A percentile compares a stretch with the other conserved stretches of the same genome.
Evolutionary conservation across 2,113 vertebrate genomes (phyloP).

Genomic region (Phainopepla nitens): DNA sequence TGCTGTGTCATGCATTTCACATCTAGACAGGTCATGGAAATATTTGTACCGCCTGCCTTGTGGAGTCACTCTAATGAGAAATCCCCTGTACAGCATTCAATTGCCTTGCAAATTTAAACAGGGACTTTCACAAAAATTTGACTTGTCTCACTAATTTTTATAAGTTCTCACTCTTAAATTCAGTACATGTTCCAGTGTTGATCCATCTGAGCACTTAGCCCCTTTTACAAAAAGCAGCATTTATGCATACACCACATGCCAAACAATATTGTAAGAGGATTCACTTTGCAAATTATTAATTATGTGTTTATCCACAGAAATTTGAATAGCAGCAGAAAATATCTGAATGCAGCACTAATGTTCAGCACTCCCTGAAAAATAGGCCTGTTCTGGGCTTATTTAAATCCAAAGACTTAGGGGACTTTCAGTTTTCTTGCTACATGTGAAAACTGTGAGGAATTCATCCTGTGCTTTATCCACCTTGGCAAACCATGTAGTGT

Average conservation of each 20-base stretch:
- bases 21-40: background rate
- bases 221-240: background rate
- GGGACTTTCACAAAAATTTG: background rate
- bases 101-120: background rate
- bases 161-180: background rate
- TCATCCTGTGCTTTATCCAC: background rate
- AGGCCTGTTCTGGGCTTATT: background rate
- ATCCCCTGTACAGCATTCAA: background rate
- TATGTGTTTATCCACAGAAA: background rate
- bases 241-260: background rate
- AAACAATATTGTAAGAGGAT: background rate
- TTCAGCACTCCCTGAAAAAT: background rate
- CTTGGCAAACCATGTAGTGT: background rate
- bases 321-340: background rate
- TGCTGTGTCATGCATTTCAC: background rate
- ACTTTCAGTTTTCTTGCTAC: background rate
- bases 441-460: background rate
- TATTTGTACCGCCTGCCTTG: background rate
- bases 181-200: background rate
- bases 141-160: background rate
- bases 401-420: background rate
- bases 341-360: no score
- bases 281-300: background rate
- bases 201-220: background rate
- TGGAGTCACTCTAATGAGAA: background rate